Conservation (phyloP, 2,888 invertebrate species). For the Torymus aiolomorphi region DNA sequence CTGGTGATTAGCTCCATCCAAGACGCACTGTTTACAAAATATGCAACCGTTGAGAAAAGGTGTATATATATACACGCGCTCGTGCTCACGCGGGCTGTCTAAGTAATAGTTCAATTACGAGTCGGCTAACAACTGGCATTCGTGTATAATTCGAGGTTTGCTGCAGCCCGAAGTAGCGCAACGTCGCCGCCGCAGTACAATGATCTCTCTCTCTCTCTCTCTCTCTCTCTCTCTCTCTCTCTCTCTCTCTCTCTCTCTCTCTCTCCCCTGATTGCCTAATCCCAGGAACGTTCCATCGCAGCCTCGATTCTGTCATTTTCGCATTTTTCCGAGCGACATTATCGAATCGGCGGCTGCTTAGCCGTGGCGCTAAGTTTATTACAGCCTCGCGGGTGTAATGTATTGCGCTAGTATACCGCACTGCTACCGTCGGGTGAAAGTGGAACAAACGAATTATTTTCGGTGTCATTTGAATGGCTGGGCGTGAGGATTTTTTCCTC, state of each 20-base stretch:
- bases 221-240: neutral
- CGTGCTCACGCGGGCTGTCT: too few species aligned
- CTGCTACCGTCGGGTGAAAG: slow-evolving; percentile 41
- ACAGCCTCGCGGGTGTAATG: too few species aligned
- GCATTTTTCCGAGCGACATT: neutral
- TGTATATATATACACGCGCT: neutral
- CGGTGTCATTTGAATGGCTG: slow-evolving; percentile 19
- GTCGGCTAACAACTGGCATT: slow-evolving; percentile 18
- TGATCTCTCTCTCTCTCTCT: neutral
- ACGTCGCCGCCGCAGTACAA: neutral
- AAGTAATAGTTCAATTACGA: slow-evolving; percentile 18
- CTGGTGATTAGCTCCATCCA: too few species aligned
- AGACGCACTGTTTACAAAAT: slow-evolving; percentile 8
- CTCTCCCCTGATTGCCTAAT: slow-evolving; percentile 2
- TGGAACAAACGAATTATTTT: slow-evolving; percentile 52
- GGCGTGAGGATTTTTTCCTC: neutral
- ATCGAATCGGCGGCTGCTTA: slow-evolving; percentile 3
- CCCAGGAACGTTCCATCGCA: neutral
- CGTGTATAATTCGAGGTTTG: slow-evolving; percentile 10
- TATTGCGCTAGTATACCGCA: too few species aligned
- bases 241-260: neutral
- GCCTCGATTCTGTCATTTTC: slow-evolving; percentile 16
- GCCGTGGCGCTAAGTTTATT: slow-evolving; percentile 34
- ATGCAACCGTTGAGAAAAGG: neutral
- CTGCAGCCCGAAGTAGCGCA: neutral